Conservation (phyloP, 2,113 vertebrate genomes). For the Salminus brasiliensis region DNA sequence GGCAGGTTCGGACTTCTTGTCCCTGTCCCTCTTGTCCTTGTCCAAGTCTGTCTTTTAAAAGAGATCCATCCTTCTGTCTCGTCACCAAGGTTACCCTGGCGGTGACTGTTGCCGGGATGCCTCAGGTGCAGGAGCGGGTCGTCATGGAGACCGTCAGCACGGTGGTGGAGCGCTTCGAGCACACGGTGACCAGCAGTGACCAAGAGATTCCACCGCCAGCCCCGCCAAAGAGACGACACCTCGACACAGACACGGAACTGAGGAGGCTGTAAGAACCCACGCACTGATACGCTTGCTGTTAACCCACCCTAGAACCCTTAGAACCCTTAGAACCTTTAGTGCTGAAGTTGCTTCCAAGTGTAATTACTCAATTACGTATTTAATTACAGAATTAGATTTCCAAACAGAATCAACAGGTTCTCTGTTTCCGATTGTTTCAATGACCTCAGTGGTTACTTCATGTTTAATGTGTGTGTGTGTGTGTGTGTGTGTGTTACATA, state of each 20-base stretch:
- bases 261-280: slow-evolving; percentile 81
- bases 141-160: slow-evolving; percentile 66
- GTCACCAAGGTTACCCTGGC: slow-evolving; percentile 85
- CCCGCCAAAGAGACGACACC: slow-evolving; percentile 87
- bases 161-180: slow-evolving; percentile 62
- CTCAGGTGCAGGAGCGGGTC: slow-evolving; percentile 75
- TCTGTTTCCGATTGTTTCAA: background rate
- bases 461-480: slow-evolving; percentile 3
- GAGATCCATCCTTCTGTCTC: slow-evolving; percentile 6
- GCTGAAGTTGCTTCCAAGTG: too few relatives aligned
- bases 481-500: slow-evolving; percentile 31
- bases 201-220: slow-evolving; percentile 83
- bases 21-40: background rate
- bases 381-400: too few relatives aligned
- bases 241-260: slow-evolving; percentile 81
- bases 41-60: background rate
- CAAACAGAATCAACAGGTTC: too few relatives aligned
- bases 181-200: slow-evolving; percentile 58
- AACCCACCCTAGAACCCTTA: too few relatives aligned
- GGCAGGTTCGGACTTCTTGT: background rate
- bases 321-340: too few relatives aligned
- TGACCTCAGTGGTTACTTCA: background rate
- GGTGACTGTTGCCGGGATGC: slow-evolving; percentile 80
- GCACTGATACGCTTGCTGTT: background rate
- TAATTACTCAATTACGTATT: too few relatives aligned